A percentile compares a stretch with the other conserved stretches of the same genome.
These are phyloP conservation scores for Drosophila lacteicornis DNA, from an alignment of 1,140 invertebrate species.

Conservation along the genomic window DNA sequence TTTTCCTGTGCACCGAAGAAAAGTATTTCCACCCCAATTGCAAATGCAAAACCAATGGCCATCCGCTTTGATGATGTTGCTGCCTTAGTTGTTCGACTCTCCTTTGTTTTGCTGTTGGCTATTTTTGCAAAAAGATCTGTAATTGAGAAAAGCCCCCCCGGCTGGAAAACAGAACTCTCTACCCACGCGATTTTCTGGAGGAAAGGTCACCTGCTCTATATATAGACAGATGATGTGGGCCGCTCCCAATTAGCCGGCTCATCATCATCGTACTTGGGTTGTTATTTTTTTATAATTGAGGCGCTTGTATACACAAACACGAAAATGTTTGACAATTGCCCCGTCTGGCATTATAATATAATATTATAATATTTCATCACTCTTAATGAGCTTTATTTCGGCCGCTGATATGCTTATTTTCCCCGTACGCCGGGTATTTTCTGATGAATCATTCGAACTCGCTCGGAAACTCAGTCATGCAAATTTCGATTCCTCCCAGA, in stretches of 20 bases:
- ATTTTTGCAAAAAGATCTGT: slow-evolving; percentile 71
- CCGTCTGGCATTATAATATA: slow-evolving; percentile 35
- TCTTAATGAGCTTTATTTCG: slow-evolving; percentile 39
- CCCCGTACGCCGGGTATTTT: slow-evolving; percentile 32
- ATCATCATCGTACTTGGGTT: slow-evolving; percentile 34
- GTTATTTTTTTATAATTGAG: slow-evolving; percentile 73
- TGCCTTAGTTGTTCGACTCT: slow-evolving; percentile 11
- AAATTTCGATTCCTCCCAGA: slow-evolving; percentile 37
- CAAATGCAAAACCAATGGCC: slow-evolving; percentile 19
- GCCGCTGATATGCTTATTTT: slow-evolving; percentile 1
- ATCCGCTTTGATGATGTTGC: slow-evolving; percentile 61
- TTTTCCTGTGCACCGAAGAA: slow-evolving; percentile 6
- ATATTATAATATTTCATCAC: slow-evolving; percentile 44
- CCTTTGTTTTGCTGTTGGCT: slow-evolving; percentile 33
- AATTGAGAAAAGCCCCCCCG: slow-evolving; percentile 56
- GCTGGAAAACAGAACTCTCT: slow-evolving; percentile 22
- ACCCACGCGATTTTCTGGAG: slow-evolving; percentile 44
- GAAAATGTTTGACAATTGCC: slow-evolving; percentile 62
- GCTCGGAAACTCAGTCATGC: slow-evolving; percentile 44
- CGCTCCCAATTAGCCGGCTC: slow-evolving; percentile 44
- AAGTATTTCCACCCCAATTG: slow-evolving; percentile 21
- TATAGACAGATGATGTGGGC: slow-evolving; percentile 63
- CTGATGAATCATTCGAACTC: slow-evolving; percentile 58
- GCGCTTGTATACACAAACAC: slow-evolving; percentile 45
- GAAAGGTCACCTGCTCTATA: slow-evolving; percentile 72